Evolutionary conservation across 92 coral and sea anemone genomes (phyloP).

Genomic region (Phenganax subtilis): DNA sequence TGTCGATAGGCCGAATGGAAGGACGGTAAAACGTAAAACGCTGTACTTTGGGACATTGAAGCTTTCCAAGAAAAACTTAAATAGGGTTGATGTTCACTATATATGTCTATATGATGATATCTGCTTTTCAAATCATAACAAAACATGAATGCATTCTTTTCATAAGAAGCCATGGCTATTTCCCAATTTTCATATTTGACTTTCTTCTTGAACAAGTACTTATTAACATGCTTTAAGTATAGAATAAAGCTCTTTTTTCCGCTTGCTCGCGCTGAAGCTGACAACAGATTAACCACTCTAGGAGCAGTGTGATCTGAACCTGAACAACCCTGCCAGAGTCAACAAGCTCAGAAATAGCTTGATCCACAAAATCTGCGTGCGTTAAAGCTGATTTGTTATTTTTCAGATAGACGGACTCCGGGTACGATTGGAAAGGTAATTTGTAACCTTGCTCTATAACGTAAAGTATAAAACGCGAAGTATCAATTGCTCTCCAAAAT

Average conservation of each 20-base stretch:
- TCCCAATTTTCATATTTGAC: too few species aligned
- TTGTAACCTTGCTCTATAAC: background rate
- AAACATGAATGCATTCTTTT: too few species aligned
- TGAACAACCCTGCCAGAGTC: background rate
- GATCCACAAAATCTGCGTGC: background rate
- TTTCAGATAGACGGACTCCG: background rate
- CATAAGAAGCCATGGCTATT: too few species aligned
- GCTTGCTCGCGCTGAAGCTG: background rate
- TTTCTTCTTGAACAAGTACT: too few species aligned
- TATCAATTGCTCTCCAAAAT: background rate
- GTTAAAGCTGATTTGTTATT: background rate
- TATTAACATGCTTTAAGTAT: too few species aligned
- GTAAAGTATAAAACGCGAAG: background rate
- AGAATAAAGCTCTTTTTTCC: background rate
- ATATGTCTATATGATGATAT: too few species aligned
- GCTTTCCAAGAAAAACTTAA: too few species aligned
- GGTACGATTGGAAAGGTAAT: background rate
- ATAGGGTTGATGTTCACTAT: too few species aligned
- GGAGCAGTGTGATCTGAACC: background rate
- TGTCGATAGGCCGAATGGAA: slow-evolving; percentile 15
- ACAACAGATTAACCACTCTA: background rate
- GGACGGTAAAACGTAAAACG: slow-evolving; percentile 18
- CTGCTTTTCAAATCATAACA: too few species aligned
- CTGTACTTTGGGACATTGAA: too few species aligned
- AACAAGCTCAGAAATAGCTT: background rate